Evolutionary conservation across 2,888 invertebrate species (phyloP).

Genomic region (Acleris holmiana): DNA sequence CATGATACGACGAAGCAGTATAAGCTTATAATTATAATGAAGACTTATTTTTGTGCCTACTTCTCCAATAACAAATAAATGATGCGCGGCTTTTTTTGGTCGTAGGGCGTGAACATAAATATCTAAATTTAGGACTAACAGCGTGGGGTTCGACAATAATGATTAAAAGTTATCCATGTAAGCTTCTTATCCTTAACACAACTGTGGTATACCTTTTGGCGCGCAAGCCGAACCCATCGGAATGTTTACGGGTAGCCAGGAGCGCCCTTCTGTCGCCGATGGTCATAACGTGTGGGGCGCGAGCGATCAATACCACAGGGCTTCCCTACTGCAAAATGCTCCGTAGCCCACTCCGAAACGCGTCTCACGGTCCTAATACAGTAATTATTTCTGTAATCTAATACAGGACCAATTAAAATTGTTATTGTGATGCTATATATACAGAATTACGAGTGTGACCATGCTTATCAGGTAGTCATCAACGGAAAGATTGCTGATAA

Average conservation of each 20-base stretch:
- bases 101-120: not conserved
- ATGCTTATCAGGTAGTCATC: conserved; percentile 10
- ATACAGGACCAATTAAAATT: conserved; percentile 11
- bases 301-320: conserved; percentile 78
- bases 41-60: no score
- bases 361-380: conserved; percentile 57
- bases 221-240: conserved; percentile 59
- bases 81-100: no score
- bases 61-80: no score
- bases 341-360: conserved; percentile 58
- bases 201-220: conserved; percentile 46
- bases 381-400: conserved; percentile 33
- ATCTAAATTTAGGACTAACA: conserved; percentile 18
- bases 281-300: conserved; percentile 77
- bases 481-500: conserved; percentile 28
- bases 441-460: conserved; percentile 13
- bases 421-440: conserved; percentile 8
- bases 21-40: no score
- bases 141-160: conserved; percentile 17
- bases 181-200: conserved; percentile 36
- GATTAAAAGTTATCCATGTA: conserved; percentile 31
- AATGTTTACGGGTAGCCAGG: conserved; percentile 68
- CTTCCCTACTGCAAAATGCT: conserved; percentile 65
- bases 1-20: no score
- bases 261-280: conserved; percentile 80